Percentiles rank a stretch among this genome's conserved stretches.
Conservation (phyloP, 2,888 invertebrate genomes). For the Balanococcus diminutus region DNA sequence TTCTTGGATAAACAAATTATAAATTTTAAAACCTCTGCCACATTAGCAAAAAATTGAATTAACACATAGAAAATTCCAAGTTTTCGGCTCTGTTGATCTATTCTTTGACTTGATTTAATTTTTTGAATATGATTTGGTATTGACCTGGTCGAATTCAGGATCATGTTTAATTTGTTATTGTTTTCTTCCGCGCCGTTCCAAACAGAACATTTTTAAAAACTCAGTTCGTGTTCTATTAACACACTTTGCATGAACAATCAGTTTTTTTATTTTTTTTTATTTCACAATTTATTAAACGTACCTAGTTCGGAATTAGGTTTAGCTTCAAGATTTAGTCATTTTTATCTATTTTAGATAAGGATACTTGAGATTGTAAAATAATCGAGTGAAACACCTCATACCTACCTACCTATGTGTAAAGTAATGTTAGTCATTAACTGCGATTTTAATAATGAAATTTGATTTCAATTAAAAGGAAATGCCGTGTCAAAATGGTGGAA, state of each 20-base stretch:
- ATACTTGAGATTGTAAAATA: not conserved
- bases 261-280: not conserved
- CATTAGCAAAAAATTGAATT: too few relatives aligned
- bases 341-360: not conserved
- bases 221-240: not conserved
- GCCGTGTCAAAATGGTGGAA: constrained; percentile 75
- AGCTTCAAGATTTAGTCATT: not conserved
- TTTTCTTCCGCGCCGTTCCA: not conserved
- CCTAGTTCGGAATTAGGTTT: not conserved
- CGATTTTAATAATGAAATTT: not conserved
- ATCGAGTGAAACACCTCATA: too few relatives aligned
- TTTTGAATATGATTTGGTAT: too few relatives aligned
- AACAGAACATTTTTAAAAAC: not conserved
- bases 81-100: too few relatives aligned
- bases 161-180: too few relatives aligned
- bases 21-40: too few relatives aligned
- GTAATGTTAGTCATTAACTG: not conserved
- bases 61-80: too few relatives aligned
- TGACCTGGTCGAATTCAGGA: too few relatives aligned
- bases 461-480: constrained; percentile 60
- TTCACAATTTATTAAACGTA: not conserved
- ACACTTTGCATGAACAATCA: not conserved
- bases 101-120: too few relatives aligned
- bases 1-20: too few relatives aligned
- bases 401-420: not conserved